Evolutionary conservation across 1,140 invertebrate species (phyloP).

Genomic region (Aricia agestis): DNA sequence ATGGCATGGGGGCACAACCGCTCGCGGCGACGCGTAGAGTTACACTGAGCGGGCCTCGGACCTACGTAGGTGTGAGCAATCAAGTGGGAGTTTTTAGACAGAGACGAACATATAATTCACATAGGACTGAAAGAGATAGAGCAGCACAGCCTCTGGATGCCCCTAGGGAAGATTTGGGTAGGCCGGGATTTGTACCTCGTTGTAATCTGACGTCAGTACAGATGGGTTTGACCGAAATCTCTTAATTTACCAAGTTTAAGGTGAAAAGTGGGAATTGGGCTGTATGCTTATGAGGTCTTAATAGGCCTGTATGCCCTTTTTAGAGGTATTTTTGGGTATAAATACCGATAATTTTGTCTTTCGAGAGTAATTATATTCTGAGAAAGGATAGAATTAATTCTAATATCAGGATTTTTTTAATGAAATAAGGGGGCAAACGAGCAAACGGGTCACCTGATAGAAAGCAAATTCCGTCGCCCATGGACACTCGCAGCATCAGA

Average conservation of each 20-base stretch:
- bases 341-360: background rate
- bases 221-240: constrained; percentile 6
- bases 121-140: background rate
- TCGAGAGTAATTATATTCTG: too few species aligned
- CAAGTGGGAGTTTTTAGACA: constrained; percentile 7
- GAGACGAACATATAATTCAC: background rate
- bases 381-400: too few species aligned
- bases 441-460: too few species aligned
- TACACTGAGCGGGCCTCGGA: background rate
- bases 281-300: background rate
- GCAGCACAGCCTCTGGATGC: background rate
- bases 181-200: constrained; percentile 10
- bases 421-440: too few species aligned
- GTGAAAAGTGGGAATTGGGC: background rate
- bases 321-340: background rate
- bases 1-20: background rate
- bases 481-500: too few species aligned
- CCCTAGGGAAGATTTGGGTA: constrained; percentile 13
- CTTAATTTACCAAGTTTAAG: constrained; percentile 2
- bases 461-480: too few species aligned
- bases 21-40: background rate
- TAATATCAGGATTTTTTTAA: too few species aligned
- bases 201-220: constrained; percentile 2
- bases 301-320: background rate
- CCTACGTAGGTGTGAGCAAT: constrained; percentile 2